Base-by-base conservation (phyloP, 2,113 vertebrate genomes). In the Notiomystis cincta region DNA sequence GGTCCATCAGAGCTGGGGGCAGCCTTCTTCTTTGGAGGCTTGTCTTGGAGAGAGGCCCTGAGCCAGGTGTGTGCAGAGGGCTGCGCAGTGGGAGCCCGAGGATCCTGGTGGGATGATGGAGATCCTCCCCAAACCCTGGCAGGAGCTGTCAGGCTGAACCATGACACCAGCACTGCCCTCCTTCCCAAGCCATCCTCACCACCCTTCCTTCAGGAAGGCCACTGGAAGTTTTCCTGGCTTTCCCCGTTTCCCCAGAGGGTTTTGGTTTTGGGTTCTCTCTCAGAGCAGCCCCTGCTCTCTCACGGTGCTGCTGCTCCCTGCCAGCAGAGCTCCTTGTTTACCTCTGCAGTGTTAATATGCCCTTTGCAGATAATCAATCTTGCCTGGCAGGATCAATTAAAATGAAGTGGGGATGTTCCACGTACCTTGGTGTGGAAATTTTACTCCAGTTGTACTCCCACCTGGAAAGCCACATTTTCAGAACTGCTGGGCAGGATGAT, bases 321-420 rank as follows among this genome's bases (percentile, higher is more conserved):
- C 93, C 48, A 51, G 89, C 81, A 69, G n/a, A 87, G 73, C 57
- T 65, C 87, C 87, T 79, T 82, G 94, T 96, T 96, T 96, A 91
- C 91, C 88, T 62, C 87, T 67, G 54, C 35, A 15, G 66, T 72
- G 84, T 61, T 91, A 61, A 65, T 80, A 38, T 31, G 89, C 81
- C 91, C 93, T 91, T 92, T 87, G 22, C 95, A 82, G 93, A 28
- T 87, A 77, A 93, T 94, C 96, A 45, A 45, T 95, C 96, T 89
- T 54, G 73, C 89, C 82, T 87, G 94, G 93, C 94, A 91, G 94
- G 91, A 94, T 96, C 95, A 90, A 82, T 97, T 96, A 76, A 64
- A 95, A 87, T 79, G 84, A 48, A 91, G 66, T 81, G 84, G 53
- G 89, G 91, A 87, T 85, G 70, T 50, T 93, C 78, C 73, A 12